Evolutionary conservation across 1,140 invertebrate genomes (phyloP).

Genomic region (Drosophila nigromelanica): DNA sequence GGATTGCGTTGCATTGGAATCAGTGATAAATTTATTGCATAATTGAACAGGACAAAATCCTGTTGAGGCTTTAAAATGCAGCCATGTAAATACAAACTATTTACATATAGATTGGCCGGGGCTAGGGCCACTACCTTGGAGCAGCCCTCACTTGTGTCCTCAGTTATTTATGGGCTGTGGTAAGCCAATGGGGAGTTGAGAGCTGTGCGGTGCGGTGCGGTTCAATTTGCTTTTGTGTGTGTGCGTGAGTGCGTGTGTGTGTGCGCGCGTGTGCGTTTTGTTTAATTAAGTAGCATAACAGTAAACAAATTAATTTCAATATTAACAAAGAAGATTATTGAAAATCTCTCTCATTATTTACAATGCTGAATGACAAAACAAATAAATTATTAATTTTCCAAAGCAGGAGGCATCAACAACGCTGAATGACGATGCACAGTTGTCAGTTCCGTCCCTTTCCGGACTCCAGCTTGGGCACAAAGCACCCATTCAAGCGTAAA

Average conservation of each 20-base stretch:
- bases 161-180: conserved; percentile 74
- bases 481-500: conserved; percentile 78
- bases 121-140: conserved; percentile 26
- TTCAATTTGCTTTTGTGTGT: conserved; percentile 13
- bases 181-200: conserved; percentile 36
- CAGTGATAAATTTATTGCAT: conserved; percentile 80
- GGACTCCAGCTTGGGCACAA: conserved; percentile 47
- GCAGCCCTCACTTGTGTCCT: conserved; percentile 27
- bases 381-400: conserved; percentile 80
- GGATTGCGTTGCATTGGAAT: conserved; percentile 46
- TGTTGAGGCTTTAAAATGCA: conserved; percentile 66
- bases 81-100: conserved; percentile 54
- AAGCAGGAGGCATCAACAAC: conserved; percentile 40
- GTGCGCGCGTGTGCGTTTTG: conserved; percentile 51
- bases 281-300: conserved; percentile 82
- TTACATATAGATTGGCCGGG: conserved; percentile 44
- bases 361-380: conserved; percentile 81
- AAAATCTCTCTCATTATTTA: conserved; percentile 82
- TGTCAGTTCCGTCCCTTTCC: conserved; percentile 6
- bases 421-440: conserved; percentile 66
- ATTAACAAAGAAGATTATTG: conserved; percentile 83
- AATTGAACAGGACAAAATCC: conserved; percentile 75
- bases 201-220: conserved; percentile 1
- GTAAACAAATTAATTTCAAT: conserved; percentile 83
- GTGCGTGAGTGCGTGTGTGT: conserved; percentile 19